Evolutionary conservation across 2,888 invertebrate genomes (phyloP), one percentile per base, ranked within the genome.

Genomic region (Caradrina clavipalpis): DNA sequence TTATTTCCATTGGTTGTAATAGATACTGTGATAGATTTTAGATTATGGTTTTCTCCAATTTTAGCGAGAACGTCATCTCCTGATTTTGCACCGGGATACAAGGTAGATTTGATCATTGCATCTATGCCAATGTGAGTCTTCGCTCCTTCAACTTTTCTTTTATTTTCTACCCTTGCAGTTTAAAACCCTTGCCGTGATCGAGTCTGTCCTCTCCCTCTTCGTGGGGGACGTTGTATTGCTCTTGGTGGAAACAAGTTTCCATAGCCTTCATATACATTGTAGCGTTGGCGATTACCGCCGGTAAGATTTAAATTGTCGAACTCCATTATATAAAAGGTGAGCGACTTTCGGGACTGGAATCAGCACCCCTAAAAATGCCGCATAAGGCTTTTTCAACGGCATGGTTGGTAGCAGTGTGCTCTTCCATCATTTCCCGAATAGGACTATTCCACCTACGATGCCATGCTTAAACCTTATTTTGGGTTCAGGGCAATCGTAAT

Each of bases 31-130:
- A 68, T 68, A 0, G 68, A 3, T 31, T 68, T 62, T 0, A 68
- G 62, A 15, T 17, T 62, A 11, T 68, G 62, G 31, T 17, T 42
- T 17, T 68, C 68, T 2, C 68, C 68, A 17, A 68, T 62, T 5
- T 39, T 50, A 11, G 68, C 39, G 0, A 68, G 21, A 1, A 68
- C 2, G 1, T 68, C 62, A 13, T 68, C 68, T 11, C n/a, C n/a
- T n/a, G 68, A 57, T n/a, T 61, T 61, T 0, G 49, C 57, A 15
- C 68, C 68, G 4, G 62, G 61, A 31, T 61, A 31, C 3, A 62
- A 21, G 0, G 61, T 57, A 0, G 35, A 39, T 22, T 42, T 51
- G 2, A 61, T 53, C 42, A 61, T 47, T 8, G 47, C 59, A 1
- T 59, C 49, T 0, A 59, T 35, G 11, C 49, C 49, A 3, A n/a